Evolutionary conservation across 2,888 invertebrate genomes (phyloP), one percentile per base, ranked within the genome.

Genomic region (Drosophila infuscata): DNA sequence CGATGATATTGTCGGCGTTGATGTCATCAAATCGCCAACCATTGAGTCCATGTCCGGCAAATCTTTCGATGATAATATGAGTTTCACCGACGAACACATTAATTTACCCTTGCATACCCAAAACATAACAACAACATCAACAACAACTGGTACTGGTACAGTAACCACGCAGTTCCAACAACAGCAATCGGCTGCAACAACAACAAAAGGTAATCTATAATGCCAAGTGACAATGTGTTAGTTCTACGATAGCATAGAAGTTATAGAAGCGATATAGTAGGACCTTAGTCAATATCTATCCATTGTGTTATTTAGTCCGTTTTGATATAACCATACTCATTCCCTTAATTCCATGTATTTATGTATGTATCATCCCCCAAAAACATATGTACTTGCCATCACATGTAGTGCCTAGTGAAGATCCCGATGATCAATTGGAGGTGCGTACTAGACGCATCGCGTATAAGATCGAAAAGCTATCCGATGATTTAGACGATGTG

Each of bases 31-130:
- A 83, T 92, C 92, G 75, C 93, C 93, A 76, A 93, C 93, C 60
- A 92, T 93, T 85, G 93, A 93, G 82, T 93, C 93, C 79, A 92
- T 93, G 89, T 93, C 93, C 57, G 93, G 93, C 72, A 93, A 92
- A 90, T 93, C 92, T 70, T 93, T 93, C 77, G 93, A 93, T 85
- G 93, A 93, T 81, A 93, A 92, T 91, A 87, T 92, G 81, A 93
- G 92, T 87, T 91, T 91, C 73, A 91, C 91, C 74, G 93, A 92
- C 63, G 91, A 92, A 82, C 91, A 91, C 48, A 79, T 81, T 74
- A 77, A 74, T 72, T 79, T 87, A 75, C 89, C 87, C 67, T 80
- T 87, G 89, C 90, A 90, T 90, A 89, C 71, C 74, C 91, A 89
- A 77, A 77, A 81, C 71, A 76, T 81, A 81, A 77, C 83, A 83